phyloP scores from a whole-genome alignment of 2,888 invertebrate species.

The Conomelus anceps region DNA sequence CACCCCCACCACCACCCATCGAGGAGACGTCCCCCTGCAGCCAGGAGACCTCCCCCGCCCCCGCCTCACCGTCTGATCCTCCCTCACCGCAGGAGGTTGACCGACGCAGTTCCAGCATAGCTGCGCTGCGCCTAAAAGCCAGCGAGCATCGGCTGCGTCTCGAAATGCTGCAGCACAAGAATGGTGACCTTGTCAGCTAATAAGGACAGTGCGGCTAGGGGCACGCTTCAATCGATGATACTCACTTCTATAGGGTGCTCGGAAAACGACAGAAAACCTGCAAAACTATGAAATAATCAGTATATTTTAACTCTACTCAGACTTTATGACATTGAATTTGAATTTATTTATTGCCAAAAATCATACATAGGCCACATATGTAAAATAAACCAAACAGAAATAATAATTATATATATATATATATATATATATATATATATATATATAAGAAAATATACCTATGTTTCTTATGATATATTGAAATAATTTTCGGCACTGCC shows the following conservation, averaged over 20 bases:
- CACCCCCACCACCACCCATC: constrained; percentile 47
- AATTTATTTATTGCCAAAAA: too few relatives aligned
- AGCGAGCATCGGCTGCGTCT: constrained; percentile 61
- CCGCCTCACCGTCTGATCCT: constrained; percentile 38
- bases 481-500: too few relatives aligned
- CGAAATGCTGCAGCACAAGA: constrained; percentile 22
- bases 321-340: too few relatives aligned
- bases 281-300: too few relatives aligned
- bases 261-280: too few relatives aligned
- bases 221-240: background rate
- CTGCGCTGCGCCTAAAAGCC: constrained; percentile 77
- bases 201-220: background rate
- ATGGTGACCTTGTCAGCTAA: constrained; percentile 28
- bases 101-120: constrained; percentile 78
- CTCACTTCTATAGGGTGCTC: background rate
- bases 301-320: too few relatives aligned
- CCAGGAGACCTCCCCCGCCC: constrained; percentile 40
- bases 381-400: too few relatives aligned
- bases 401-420: too few relatives aligned
- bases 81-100: constrained; percentile 61
- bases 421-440: too few relatives aligned
- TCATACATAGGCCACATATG: too few relatives aligned
- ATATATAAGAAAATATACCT: too few relatives aligned
- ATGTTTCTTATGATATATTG: too few relatives aligned
- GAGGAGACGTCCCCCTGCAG: constrained; percentile 41